Conservation (phyloP, 53 echinoderm and acorn worm genomes). For the Patiria pectinifera region DNA sequence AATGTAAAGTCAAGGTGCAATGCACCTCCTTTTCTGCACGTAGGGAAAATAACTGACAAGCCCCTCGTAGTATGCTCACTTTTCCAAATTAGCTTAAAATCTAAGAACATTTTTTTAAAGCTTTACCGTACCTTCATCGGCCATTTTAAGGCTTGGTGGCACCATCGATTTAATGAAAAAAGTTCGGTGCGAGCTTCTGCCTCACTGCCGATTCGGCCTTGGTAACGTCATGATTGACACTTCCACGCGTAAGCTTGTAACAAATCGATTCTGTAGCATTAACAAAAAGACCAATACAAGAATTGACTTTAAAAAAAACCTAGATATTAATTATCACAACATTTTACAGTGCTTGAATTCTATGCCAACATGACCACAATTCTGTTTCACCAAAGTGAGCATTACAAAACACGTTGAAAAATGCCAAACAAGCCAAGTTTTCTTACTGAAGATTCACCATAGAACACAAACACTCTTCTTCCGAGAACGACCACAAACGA, state of each 20-base stretch:
- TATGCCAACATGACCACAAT: not conserved
- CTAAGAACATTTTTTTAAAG: too few species aligned
- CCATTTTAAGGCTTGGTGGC: too few species aligned
- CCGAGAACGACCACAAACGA: not conserved
- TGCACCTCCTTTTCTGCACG: not conserved
- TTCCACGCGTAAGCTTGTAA: not conserved
- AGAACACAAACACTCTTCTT: not conserved
- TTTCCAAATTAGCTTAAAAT: too few species aligned
- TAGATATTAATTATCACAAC: too few species aligned
- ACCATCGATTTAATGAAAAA: too few species aligned
- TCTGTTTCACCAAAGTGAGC: not conserved
- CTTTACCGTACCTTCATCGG: too few species aligned
- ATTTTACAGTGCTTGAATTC: not conserved
- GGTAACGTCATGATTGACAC: constrained; percentile 50
- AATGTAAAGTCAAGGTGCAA: constrained; percentile 23
- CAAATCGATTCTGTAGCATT: not conserved
- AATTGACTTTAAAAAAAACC: too few species aligned
- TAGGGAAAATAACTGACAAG: not conserved
- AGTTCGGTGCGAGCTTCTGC: too few species aligned
- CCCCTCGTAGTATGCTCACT: not conserved
- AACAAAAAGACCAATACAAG: not conserved
- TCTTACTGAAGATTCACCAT: not conserved
- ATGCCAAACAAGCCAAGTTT: not conserved
- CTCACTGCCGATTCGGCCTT: not conserved
- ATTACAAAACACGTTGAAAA: not conserved